These are phyloP conservation scores for Tyrannus savana DNA, from an alignment of 2,113 vertebrate species.

Conservation along the genomic window DNA sequence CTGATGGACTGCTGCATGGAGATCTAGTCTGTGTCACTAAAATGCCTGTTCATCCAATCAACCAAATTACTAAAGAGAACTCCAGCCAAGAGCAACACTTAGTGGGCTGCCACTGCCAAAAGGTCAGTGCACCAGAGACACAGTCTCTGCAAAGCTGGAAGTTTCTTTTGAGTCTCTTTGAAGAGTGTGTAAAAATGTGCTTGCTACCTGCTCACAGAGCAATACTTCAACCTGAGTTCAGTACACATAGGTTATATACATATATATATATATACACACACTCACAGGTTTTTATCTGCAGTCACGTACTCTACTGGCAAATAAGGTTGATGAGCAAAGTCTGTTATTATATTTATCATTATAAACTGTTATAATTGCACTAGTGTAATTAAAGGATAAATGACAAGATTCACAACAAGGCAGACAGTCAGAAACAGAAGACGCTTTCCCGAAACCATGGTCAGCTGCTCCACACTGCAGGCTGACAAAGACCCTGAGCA, in stretches of 20 bases:
- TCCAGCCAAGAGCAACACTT: conserved; percentile 55
- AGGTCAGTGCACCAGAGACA: background rate
- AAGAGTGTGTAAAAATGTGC: background rate
- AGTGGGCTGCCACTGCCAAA: background rate
- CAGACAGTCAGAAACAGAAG: background rate
- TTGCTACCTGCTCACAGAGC: background rate
- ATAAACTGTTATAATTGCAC: background rate
- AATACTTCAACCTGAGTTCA: background rate
- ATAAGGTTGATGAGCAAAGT: background rate
- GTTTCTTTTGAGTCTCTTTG: background rate
- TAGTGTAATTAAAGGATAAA: background rate
- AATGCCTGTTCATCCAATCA: conserved; percentile 65
- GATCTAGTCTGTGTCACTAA: conserved; percentile 39
- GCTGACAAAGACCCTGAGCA: background rate
- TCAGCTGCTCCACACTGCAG: background rate
- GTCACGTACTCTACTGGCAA: background rate
- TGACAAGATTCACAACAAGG: background rate
- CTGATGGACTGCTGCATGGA: conserved; percentile 55
- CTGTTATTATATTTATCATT: background rate
- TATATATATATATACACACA: background rate
- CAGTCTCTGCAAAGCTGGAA: background rate
- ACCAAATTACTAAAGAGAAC: conserved; percentile 55
- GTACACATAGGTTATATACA: accelerated
- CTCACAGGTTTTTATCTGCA: background rate
- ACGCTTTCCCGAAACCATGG: background rate